phyloP scores from a whole-genome alignment of 2,888 invertebrate species.

The Zaprionus lineosus region DNA sequence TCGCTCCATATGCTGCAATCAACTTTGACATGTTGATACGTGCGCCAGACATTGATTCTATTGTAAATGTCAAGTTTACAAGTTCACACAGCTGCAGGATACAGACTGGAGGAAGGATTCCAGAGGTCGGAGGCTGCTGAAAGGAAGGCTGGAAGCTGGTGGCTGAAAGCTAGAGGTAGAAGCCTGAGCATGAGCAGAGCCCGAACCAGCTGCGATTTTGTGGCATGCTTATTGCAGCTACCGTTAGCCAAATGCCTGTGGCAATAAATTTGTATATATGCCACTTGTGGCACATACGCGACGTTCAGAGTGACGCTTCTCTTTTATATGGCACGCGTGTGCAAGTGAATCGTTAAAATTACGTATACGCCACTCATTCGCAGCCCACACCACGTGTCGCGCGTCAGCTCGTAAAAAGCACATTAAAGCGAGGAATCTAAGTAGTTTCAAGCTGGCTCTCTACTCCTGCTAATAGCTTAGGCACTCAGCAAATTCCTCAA shows the following conservation, averaged over 20 bases:
- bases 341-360: constrained; percentile 32
- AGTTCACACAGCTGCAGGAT: constrained; percentile 7
- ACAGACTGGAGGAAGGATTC: too few species aligned
- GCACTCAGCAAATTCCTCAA: constrained; percentile 41
- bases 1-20: constrained; percentile 59
- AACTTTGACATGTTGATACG: constrained; percentile 59
- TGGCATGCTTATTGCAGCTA: constrained; percentile 27
- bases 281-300: constrained; percentile 37
- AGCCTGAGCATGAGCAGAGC: too few species aligned
- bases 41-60: constrained; percentile 63
- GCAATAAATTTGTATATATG: constrained; percentile 49
- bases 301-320: too few species aligned
- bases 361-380: constrained; percentile 30
- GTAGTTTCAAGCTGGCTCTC: background rate
- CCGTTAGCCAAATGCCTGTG: constrained; percentile 34
- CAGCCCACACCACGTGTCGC: constrained; percentile 15
- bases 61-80: constrained; percentile 52
- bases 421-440: constrained; percentile 22
- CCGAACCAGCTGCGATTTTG: constrained; percentile 9
- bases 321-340: constrained; percentile 36
- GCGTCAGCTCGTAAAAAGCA: constrained; percentile 53
- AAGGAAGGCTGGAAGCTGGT: too few species aligned
- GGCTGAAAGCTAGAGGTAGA: too few species aligned
- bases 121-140: too few species aligned
- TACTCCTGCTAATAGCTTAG: constrained; percentile 16